Base-by-base conservation (phyloP, 2,888 invertebrate species). In the Exocentrus adspersus region DNA sequence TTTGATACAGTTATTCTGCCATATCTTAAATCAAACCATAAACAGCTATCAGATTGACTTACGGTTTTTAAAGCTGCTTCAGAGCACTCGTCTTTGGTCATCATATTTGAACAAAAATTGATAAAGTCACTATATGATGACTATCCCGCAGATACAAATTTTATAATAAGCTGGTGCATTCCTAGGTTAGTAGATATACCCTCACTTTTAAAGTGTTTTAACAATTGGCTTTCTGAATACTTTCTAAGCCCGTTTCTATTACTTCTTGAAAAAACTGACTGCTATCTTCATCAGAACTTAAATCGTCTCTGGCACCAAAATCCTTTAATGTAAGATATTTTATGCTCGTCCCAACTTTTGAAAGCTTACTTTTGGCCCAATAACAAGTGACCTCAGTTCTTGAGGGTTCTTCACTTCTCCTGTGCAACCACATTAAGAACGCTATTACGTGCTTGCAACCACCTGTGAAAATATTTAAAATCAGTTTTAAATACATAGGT, bases 371-470 rank as follows among this genome's bases (percentile, higher is more conserved):
- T 28, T 61, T 64, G 37, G 32, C 32, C 68, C 69, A 69, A 42
- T 68, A 70, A 43, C 59, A 68, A 41, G 37, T 42, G 1, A 62
- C 50, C 54, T 48, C 51, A 30, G 68, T 69, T 10, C 37, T 9
- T 32, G 72, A 64, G 21, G 68, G 69, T 50, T 72, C 69, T 56
- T 68, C 69, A 60, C 62, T 65, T 17, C 71, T 50, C 24, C 70
- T 53, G 52, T 72, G 71, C 1, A 73, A 21, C 70, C 72, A 70
- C 64, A 67, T 67, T 21, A 68, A 41, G 59, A 72, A 73, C 19
- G 71, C 68, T 12, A 68, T 37, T 20, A 68, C 60, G 61, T 71
- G 69, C 32, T 73, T 72, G 56, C 73, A 72, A n/a, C 69, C 71
- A 54, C 72, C 72, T 68, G 45, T 45, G 51, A 57, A 45, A n/a